phyloP scores from a whole-genome alignment of 1,140 invertebrate genomes.

The Rhopalosiphum padi region DNA sequence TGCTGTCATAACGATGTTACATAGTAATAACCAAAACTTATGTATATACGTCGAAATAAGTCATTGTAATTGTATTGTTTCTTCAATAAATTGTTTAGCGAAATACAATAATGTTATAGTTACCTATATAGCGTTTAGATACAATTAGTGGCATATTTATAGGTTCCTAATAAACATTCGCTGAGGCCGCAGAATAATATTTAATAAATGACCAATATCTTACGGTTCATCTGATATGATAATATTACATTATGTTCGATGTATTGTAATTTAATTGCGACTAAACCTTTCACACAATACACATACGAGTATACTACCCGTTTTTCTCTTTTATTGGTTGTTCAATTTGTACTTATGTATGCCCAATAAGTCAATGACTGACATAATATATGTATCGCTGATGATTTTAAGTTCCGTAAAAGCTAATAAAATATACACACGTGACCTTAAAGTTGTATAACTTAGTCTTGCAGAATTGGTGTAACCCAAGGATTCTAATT shows the following conservation, averaged over 20 bases:
- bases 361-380: not conserved
- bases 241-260: not conserved
- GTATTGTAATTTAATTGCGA: not conserved
- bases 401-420: not conserved
- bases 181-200: not conserved
- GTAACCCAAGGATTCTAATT: not conserved
- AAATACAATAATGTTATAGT: no score
- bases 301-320: not conserved
- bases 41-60: not conserved
- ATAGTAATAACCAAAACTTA: not conserved
- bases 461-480: not conserved
- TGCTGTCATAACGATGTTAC: not conserved
- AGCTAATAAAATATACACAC: not conserved
- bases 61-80: not conserved
- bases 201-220: not conserved
- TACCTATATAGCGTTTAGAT: no score
- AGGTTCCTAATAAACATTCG: not conserved
- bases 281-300: not conserved
- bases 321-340: not conserved
- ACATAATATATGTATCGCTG: no score
- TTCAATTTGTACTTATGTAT: not conserved
- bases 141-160: not conserved
- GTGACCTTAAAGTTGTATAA: not conserved
- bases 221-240: not conserved
- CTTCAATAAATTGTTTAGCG: not conserved